Evolutionary conservation across 92 coral and sea anemone species (phyloP).

Genomic region (Ricordea florida): DNA sequence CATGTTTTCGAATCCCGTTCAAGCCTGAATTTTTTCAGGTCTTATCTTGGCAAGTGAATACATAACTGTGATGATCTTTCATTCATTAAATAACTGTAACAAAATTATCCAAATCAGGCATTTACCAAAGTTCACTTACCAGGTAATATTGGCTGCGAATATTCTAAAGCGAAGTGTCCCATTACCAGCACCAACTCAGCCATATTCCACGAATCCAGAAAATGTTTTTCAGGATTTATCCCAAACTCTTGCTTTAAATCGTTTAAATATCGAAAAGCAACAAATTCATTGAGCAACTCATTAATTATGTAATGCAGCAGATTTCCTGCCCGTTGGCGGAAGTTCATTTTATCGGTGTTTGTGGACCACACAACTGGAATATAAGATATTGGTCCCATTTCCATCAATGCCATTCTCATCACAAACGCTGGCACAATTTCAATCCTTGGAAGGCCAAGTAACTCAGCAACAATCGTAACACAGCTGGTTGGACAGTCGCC

Average conservation of each 20-base stretch:
- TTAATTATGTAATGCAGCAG: too few species aligned
- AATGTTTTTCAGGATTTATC: not conserved
- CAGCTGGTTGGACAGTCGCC: not conserved
- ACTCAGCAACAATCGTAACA: not conserved
- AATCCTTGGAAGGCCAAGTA: not conserved
- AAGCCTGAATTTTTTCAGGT: too few species aligned
- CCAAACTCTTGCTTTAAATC: not conserved
- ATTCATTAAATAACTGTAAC: too few species aligned
- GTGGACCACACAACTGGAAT: not conserved
- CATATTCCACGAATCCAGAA: not conserved
- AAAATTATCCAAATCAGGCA: too few species aligned
- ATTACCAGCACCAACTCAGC: not conserved
- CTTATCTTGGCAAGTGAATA: too few species aligned
- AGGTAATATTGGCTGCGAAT: conserved; percentile 7
- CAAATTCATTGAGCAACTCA: too few species aligned
- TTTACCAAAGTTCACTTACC: too few species aligned
- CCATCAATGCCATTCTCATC: not conserved
- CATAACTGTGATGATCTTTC: too few species aligned
- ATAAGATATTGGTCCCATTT: not conserved
- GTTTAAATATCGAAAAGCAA: not conserved
- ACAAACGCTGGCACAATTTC: not conserved
- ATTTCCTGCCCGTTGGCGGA: too few species aligned
- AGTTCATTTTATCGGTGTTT: not conserved
- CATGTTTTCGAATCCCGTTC: too few species aligned
- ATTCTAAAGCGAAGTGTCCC: conserved; percentile 2